phyloP scores from a whole-genome alignment of 2,797 vertebrate genomes.

The Sebastes taczanowskii region DNA sequence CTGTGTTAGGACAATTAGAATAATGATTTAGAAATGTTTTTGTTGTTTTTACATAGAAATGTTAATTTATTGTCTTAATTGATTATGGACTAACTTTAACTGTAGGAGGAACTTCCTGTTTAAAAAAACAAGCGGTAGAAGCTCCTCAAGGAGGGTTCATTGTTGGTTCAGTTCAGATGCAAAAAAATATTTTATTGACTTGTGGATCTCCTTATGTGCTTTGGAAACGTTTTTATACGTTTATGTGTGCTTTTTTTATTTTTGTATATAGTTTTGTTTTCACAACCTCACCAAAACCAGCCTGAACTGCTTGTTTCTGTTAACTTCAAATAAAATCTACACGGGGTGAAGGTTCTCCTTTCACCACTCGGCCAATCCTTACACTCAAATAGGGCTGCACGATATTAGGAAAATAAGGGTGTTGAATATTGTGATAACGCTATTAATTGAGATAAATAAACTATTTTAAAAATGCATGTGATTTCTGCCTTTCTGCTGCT shows the following conservation, averaged over 20 bases:
- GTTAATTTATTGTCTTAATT: neutral
- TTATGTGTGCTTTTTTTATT: neutral
- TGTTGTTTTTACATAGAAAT: neutral
- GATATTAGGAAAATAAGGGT: neutral
- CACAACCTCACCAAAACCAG: neutral
- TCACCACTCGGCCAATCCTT: neutral
- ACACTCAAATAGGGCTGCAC: neutral
- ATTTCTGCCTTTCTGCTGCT: too few relatives aligned
- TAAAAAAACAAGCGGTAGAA: too few relatives aligned
- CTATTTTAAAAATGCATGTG: accelerated
- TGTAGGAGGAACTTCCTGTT: too few relatives aligned
- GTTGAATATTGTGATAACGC: neutral
- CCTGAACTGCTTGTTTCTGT: neutral
- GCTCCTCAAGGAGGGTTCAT: neutral
- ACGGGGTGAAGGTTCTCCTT: neutral
- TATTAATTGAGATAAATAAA: neutral
- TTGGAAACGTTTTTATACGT: neutral
- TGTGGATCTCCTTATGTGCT: neutral
- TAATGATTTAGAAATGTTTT: neutral
- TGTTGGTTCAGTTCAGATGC: neutral
- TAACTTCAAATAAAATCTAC: neutral
- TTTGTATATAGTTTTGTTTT: neutral
- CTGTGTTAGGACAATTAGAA: too few relatives aligned
- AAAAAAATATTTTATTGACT: neutral
- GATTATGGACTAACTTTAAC: too few relatives aligned